Percentiles rank a stretch among this genome's conserved stretches.
These are phyloP conservation scores for Cryptoblepharus egeriae DNA, from an alignment of 2,797 vertebrate species.

Conservation along the genomic window DNA sequence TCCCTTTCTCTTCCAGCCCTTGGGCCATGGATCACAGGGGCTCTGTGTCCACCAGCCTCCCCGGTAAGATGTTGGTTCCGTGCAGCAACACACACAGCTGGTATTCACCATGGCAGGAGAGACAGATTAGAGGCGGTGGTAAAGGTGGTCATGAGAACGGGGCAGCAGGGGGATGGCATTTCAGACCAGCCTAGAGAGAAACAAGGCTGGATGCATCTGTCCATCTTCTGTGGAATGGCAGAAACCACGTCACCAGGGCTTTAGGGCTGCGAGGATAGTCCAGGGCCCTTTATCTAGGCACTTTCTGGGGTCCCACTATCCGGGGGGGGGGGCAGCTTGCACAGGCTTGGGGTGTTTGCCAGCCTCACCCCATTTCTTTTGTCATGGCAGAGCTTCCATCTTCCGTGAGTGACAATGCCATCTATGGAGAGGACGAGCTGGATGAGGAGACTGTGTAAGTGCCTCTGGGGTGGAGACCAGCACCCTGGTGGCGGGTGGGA, in stretches of 20 bases:
- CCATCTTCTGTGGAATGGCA: too few relatives aligned
- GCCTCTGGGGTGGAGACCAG: too few relatives aligned
- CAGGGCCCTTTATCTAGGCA: neutral
- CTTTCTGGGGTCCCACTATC: too few relatives aligned
- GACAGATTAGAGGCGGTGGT: too few relatives aligned
- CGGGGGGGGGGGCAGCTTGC: too few relatives aligned
- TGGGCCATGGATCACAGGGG: slow-evolving; percentile 15
- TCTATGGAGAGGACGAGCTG: slow-evolving; percentile 17
- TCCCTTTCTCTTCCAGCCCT: neutral
- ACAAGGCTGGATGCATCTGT: too few relatives aligned
- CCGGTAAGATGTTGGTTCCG: neutral
- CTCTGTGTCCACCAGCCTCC: neutral
- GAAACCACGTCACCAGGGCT: too few relatives aligned
- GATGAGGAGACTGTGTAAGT: slow-evolving; percentile 29
- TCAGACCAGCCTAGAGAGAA: too few relatives aligned
- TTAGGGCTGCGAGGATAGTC: neutral
- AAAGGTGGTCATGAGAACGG: neutral
- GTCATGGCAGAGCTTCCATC: neutral
- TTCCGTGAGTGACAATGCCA: neutral
- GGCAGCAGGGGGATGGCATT: too few relatives aligned
- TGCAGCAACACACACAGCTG: neutral
- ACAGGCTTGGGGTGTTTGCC: neutral
- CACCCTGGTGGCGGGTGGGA: neutral
- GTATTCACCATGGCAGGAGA: too few relatives aligned
- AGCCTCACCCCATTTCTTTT: neutral